Evolutionary conservation across 2,797 vertebrate species (phyloP).

Genomic region (Paramormyrops hopkinsi): DNA sequence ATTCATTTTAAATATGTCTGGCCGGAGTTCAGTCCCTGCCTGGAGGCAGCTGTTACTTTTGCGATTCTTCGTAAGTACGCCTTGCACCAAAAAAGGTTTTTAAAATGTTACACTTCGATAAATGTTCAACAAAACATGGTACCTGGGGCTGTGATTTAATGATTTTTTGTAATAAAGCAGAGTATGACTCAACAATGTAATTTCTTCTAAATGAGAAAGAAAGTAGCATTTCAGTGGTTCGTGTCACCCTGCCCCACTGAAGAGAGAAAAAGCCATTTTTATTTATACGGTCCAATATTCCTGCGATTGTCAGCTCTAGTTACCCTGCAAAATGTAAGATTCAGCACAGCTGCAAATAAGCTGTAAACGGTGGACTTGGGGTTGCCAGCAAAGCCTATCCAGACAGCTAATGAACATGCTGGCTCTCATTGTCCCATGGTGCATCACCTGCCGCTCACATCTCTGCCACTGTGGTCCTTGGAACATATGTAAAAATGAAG

Average conservation of each 20-base stretch:
- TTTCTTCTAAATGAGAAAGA: not conserved
- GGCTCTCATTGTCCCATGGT: not conserved
- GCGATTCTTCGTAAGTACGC: not conserved
- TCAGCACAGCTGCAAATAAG: not conserved
- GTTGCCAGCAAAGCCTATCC: not conserved
- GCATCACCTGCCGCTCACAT: not conserved
- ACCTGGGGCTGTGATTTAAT: not conserved
- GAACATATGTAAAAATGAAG: not conserved
- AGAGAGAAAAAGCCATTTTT: not conserved
- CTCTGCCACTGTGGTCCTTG: not conserved
- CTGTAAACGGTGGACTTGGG: not conserved
- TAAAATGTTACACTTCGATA: not conserved
- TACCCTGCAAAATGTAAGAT: not conserved
- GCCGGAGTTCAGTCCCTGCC: not conserved
- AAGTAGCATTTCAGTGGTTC: not conserved
- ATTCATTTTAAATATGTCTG: not conserved
- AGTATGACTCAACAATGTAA: not conserved
- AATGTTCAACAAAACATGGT: not conserved
- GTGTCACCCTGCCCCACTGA: not conserved
- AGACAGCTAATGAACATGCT: not conserved
- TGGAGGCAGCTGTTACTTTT: not conserved
- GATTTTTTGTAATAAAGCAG: not conserved
- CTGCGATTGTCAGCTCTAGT: not conserved
- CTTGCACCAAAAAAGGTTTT: not conserved
- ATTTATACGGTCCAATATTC: not conserved